Evolutionary conservation across 1,140 invertebrate species (phyloP), one percentile per base, ranked within the genome.

Genomic region (Drosophila rufa): DNA sequence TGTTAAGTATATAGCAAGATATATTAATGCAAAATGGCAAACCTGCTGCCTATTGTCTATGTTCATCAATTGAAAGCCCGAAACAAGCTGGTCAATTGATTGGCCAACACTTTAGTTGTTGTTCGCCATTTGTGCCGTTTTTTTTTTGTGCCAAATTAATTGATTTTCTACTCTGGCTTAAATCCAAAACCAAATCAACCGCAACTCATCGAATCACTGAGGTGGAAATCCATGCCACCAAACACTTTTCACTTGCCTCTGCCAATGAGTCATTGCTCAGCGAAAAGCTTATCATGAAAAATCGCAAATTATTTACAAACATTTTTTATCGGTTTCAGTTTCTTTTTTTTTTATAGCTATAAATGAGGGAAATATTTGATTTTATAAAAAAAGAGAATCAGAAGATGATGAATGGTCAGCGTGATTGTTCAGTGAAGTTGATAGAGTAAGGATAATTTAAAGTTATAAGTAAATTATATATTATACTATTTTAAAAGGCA

Each of bases 181-280:
- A 73, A 30, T 22, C 7, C 30, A 14, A 33, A 40, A 56, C 14
- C 19, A 58, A 70, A 59, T 57, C 38, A 71, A 73, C 45, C 45
- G 53, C 53, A 73, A 55, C 76, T 50, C 48, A 64, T 55, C 42
- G 30, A 67, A 43, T 58, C 82, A 58, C 27, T 78, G 62, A 69
- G 57, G 74, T 67, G 82, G 56, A 85, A 85, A 66, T 36, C 22
- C n/a, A 59, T 50, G 71, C 55, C 64, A 40, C 36, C 36, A 57
- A 76, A 51, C 46, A 68, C 50, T 55, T 59, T 79, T 47, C 22
- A 19, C 33, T 61, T 61, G 42, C 12, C 14, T 57, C n/a, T 30
- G 50, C 9, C 33, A 17, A 2, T 42, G 68, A 71, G 8, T 51
- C 17, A 50, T 40, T 19, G n/a, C 40, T 42, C 6, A 2, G 40